Conservation (phyloP, 1,140 invertebrate genomes). For the Listronotus bonariensis region DNA sequence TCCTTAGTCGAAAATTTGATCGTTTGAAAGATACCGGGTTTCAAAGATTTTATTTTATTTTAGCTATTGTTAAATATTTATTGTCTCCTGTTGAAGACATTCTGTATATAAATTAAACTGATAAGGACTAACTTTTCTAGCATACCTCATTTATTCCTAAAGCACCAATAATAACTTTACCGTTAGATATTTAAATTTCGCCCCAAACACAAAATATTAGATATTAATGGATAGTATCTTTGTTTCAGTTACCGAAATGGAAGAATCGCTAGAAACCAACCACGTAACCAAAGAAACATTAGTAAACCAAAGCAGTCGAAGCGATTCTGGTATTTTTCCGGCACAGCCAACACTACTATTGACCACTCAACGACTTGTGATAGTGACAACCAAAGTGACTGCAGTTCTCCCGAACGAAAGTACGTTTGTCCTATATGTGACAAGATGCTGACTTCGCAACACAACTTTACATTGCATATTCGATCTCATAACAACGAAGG, state of each 20-base stretch:
- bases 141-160: too few relatives aligned
- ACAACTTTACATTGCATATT: constrained; percentile 73
- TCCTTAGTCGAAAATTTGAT: too few relatives aligned
- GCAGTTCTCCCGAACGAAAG: constrained; percentile 55
- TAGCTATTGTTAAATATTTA: too few relatives aligned
- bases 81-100: too few relatives aligned
- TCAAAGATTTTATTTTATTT: too few relatives aligned
- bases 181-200: too few relatives aligned
- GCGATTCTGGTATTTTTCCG: constrained; percentile 53
- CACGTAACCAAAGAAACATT: constrained; percentile 42
- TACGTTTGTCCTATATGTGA: constrained; percentile 69
- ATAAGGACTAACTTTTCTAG: too few relatives aligned
- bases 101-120: too few relatives aligned
- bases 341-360: constrained; percentile 44
- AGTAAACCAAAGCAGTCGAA: constrained; percentile 43
- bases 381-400: constrained; percentile 49
- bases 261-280: constrained; percentile 41
- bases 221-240: not conserved
- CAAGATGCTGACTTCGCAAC: constrained; percentile 62
- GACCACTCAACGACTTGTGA: constrained; percentile 41
- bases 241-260: constrained; percentile 51
- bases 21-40: too few relatives aligned
- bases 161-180: too few relatives aligned
- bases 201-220: too few relatives aligned
- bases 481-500: constrained; percentile 65